Conservation (phyloP, 35 echinoderm and acorn worm species). For the Heliocidaris erythrogramma region DNA sequence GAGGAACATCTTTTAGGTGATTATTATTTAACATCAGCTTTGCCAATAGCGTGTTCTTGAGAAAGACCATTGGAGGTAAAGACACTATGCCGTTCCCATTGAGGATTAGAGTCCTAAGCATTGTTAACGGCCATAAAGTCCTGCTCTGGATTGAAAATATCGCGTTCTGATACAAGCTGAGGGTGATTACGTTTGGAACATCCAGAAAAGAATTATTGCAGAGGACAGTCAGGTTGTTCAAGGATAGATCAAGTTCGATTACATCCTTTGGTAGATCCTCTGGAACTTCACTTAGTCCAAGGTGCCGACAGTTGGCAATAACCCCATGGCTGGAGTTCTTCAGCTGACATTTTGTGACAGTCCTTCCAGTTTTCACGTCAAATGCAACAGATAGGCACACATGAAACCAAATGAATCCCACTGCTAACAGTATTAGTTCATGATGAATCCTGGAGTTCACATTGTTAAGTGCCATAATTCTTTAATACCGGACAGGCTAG, state of each 20-base stretch:
- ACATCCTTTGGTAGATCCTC: not conserved
- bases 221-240: not conserved
- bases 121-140: not conserved
- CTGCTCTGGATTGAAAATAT: not conserved
- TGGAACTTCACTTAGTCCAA: not conserved
- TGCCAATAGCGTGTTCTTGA: not conserved
- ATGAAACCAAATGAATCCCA: not conserved
- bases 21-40: not conserved
- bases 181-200: not conserved
- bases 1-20: not conserved
- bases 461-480: not conserved
- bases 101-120: not conserved
- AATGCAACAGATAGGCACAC: not conserved
- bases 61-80: not conserved
- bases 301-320: not conserved
- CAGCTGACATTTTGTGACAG: not conserved
- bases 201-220: not conserved
- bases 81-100: not conserved
- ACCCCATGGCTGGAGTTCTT: slow-evolving; percentile 15
- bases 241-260: not conserved
- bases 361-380: not conserved
- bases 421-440: not conserved
- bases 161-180: not conserved
- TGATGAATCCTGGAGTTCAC: not conserved
- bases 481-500: not conserved